A percentile compares a stretch with the other conserved stretches of the same genome.
Evolutionary conservation across 2,797 vertebrate species (phyloP).

Genomic region (Manis pentadactyla): DNA sequence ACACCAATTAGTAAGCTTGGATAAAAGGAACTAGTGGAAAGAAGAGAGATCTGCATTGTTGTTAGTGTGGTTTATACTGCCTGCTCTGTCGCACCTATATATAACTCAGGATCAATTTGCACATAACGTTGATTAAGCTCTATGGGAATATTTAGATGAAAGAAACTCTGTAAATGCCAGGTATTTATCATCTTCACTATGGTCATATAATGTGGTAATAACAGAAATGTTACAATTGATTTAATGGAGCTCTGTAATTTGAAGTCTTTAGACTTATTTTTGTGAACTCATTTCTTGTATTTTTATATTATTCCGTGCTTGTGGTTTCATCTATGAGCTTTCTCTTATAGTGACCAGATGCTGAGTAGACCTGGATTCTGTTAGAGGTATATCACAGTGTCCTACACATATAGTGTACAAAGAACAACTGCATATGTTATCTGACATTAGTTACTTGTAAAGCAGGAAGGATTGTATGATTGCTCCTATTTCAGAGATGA

Average conservation of each 20-base stretch:
- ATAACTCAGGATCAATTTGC: constrained; percentile 68
- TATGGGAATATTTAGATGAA: constrained; percentile 78
- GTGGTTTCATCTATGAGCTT: constrained; percentile 18
- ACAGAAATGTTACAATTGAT: constrained; percentile 77
- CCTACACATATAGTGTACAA: background rate
- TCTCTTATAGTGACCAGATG: background rate
- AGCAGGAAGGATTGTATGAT: background rate
- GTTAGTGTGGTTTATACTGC: constrained; percentile 44
- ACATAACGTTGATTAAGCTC: constrained; percentile 79
- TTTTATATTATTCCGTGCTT: constrained; percentile 39
- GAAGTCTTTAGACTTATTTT: constrained; percentile 62
- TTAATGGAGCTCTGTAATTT: constrained; percentile 73
- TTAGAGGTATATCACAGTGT: background rate
- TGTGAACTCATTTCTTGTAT: constrained; percentile 53
- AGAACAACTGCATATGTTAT: background rate
- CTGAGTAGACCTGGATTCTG: background rate
- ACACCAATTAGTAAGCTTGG: constrained; percentile 35
- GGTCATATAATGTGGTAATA: constrained; percentile 72
- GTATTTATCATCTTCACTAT: constrained; percentile 79
- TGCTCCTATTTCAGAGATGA: background rate
- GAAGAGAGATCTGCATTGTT: background rate
- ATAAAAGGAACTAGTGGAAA: constrained; percentile 21
- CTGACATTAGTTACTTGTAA: background rate
- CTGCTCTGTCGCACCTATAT: constrained; percentile 52
- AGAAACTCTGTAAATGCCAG: constrained; percentile 79